Conservation (phyloP, 35 echinoderm and acorn worm species). For the Acanthaster planci region DNA sequence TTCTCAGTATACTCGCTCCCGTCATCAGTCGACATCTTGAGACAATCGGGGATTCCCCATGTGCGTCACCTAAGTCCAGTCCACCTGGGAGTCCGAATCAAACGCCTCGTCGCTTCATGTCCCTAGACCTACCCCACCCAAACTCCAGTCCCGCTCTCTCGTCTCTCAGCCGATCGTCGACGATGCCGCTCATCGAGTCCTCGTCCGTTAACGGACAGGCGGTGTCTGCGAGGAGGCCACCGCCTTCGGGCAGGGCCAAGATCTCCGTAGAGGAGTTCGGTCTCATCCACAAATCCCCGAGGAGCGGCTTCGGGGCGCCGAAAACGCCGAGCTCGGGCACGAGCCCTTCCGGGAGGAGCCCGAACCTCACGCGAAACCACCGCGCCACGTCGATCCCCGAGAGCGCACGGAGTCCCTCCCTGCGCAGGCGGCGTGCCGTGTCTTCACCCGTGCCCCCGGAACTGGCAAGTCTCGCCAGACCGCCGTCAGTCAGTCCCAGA, state of each 20-base stretch:
- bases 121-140: not conserved
- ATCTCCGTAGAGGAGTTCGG: constrained; percentile 13
- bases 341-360: not conserved
- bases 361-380: not conserved
- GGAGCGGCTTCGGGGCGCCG: not conserved
- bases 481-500: not conserved
- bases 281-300: not conserved
- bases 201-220: not conserved
- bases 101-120: not conserved
- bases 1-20: constrained; percentile 1
- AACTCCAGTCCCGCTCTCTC: not conserved
- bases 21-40: constrained; percentile 21
- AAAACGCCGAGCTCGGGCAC: not conserved
- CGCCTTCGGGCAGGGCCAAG: not conserved
- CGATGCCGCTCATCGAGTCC: not conserved
- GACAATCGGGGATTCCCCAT: not conserved
- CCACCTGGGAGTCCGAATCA: constrained; percentile 22
- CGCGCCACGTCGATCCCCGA: not conserved
- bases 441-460: constrained; percentile 5
- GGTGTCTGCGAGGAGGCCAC: not conserved
- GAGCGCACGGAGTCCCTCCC: not conserved
- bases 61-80: constrained; percentile 25
- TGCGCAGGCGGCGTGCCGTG: not conserved
- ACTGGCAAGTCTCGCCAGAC: not conserved
- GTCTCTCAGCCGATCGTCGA: not conserved